A percentile compares a stretch with the other conserved stretches of the same genome.
Conservation (phyloP, 2,113 vertebrate species). For the Semnornis frantzii region DNA sequence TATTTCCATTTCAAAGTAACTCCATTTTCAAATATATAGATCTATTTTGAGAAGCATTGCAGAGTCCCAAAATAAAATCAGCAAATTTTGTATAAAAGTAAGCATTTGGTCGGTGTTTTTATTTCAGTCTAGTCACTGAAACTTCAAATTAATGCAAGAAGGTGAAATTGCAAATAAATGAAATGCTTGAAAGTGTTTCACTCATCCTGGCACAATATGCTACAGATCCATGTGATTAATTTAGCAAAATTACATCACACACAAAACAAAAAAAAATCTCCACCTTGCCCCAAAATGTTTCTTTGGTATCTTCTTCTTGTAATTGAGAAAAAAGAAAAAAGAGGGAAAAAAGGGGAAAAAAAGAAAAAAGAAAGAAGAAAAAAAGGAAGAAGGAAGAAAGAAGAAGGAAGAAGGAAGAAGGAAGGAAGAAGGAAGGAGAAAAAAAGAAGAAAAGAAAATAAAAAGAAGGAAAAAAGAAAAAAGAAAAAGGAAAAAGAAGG, state of each 20-base stretch:
- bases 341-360: too few species aligned
- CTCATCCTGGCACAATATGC: not conserved
- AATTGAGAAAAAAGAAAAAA: too few species aligned
- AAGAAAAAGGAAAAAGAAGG: too few species aligned
- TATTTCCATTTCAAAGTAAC: not conserved
- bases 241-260: not conserved
- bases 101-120: not conserved
- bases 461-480: too few species aligned
- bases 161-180: not conserved
- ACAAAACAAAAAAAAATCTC: not conserved
- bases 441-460: too few species aligned
- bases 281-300: not conserved
- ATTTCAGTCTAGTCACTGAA: not conserved
- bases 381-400: too few species aligned
- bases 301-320: not conserved
- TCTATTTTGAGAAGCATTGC: not conserved
- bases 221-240: not conserved
- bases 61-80: not conserved
- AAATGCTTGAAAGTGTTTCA: not conserved
- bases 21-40: not conserved
- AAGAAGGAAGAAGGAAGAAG: too few species aligned
- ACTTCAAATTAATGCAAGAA: not conserved
- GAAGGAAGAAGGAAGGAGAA: too few species aligned
- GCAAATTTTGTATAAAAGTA: not conserved
- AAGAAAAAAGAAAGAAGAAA: too few species aligned